Percentiles rank a stretch among this genome's conserved stretches.
phyloP scores from a whole-genome alignment of 2,797 vertebrate species.

The Acrocephalus scirpaceus region DNA sequence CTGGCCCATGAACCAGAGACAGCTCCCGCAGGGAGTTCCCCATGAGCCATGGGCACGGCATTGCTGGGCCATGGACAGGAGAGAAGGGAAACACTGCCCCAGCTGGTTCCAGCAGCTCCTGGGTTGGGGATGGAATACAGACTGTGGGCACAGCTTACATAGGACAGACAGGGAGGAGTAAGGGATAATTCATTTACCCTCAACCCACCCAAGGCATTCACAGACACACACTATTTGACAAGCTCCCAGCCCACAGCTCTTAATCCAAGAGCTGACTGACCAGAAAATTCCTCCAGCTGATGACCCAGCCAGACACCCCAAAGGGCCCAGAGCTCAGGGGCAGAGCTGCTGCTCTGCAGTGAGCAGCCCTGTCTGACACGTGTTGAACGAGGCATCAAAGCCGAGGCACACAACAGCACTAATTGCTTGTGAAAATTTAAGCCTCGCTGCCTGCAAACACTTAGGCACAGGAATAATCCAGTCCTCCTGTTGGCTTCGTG shows the following conservation, averaged over 20 bases:
- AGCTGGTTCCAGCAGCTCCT: too few species aligned
- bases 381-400: neutral
- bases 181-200: neutral
- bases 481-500: neutral
- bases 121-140: too few species aligned
- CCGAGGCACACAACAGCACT: neutral
- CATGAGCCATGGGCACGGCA: too few species aligned
- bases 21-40: too few species aligned
- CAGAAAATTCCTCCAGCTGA: neutral
- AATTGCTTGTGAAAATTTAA: constrained; percentile 28
- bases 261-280: neutral
- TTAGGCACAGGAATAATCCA: neutral
- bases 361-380: neutral
- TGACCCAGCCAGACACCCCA: neutral
- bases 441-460: constrained; percentile 8
- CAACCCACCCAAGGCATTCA: neutral
- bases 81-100: too few species aligned
- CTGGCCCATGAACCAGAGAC: too few species aligned
- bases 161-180: neutral
- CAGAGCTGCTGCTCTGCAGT: neutral
- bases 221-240: neutral
- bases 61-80: too few species aligned
- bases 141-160: too few species aligned
- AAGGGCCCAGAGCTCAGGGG: neutral
- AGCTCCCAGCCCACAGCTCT: neutral